Conservation (phyloP, 2,113 vertebrate genomes). For the Orycteropus afer region DNA sequence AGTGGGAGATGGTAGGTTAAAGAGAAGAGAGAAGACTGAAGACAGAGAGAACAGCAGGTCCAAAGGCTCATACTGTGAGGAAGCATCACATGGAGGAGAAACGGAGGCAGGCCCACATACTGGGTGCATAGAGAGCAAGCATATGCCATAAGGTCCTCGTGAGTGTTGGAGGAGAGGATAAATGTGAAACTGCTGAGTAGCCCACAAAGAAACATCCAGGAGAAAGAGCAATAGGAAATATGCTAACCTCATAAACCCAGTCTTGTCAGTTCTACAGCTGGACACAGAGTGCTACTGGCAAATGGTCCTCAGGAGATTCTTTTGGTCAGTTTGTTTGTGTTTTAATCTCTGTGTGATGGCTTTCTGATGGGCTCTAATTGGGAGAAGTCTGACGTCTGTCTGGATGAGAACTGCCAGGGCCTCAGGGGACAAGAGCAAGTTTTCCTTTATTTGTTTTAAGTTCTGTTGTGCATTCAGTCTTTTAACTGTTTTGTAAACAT, state of each 20-base stretch:
- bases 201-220: background rate
- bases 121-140: background rate
- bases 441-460: slow-evolving; percentile 58
- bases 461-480: slow-evolving; percentile 45
- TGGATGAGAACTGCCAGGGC: background rate
- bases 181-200: background rate
- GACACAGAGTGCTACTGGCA: background rate
- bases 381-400: slow-evolving; percentile 55
- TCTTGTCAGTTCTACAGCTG: background rate
- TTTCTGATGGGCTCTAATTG: slow-evolving; percentile 53
- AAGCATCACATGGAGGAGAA: background rate
- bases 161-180: background rate
- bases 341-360: background rate
- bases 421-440: background rate
- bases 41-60: background rate
- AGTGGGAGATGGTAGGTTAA: background rate
- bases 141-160: background rate
- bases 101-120: background rate
- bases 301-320: background rate
- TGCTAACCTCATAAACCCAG: background rate
- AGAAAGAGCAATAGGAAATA: no score
- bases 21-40: background rate
- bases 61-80: background rate
- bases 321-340: background rate
- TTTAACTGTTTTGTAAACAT: slow-evolving; percentile 52